A percentile compares a stretch with the other conserved stretches of the same genome.
These are phyloP conservation scores for Enteromius treurensis DNA, from an alignment of 2,797 vertebrate genomes.

Conservation along the genomic window DNA sequence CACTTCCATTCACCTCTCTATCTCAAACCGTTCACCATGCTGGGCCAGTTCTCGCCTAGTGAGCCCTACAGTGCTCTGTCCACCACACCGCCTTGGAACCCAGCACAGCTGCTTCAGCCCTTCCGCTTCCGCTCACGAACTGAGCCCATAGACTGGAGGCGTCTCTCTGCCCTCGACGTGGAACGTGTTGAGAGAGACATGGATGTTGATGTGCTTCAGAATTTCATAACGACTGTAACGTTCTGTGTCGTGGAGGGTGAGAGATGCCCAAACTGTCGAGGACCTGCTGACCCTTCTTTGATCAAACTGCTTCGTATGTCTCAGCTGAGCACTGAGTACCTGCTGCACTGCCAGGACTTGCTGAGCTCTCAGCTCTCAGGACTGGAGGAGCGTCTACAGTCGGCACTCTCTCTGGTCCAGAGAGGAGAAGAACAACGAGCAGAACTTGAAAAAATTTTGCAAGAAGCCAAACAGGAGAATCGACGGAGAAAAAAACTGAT, in stretches of 20 bases:
- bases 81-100: constrained; percentile 42
- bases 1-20: constrained; percentile 45
- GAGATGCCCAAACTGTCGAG: constrained; percentile 73
- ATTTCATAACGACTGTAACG: constrained; percentile 71
- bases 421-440: constrained; percentile 62
- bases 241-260: constrained; percentile 77
- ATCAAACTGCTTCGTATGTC: constrained; percentile 80
- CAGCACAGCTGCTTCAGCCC: constrained; percentile 41
- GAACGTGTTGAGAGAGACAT: constrained; percentile 75
- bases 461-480: constrained; percentile 70
- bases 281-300: constrained; percentile 70
- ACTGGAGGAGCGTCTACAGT: constrained; percentile 68
- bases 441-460: constrained; percentile 66
- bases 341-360: constrained; percentile 78
- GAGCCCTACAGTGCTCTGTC: constrained; percentile 25
- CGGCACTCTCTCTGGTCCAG: constrained; percentile 62
- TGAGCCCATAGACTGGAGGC: constrained; percentile 75
- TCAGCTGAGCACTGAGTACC: constrained; percentile 80
- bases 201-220: constrained; percentile 75
- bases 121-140: constrained; percentile 76
- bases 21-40: constrained; percentile 52
- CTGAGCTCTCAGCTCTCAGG: constrained; percentile 68
- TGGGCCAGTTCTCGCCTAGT: constrained; percentile 53
- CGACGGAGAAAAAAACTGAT: constrained; percentile 75
- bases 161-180: constrained; percentile 74